These are phyloP conservation scores for Tenebrio molitor DNA, from an alignment of 1,140 invertebrate species.

Conservation along the genomic window DNA sequence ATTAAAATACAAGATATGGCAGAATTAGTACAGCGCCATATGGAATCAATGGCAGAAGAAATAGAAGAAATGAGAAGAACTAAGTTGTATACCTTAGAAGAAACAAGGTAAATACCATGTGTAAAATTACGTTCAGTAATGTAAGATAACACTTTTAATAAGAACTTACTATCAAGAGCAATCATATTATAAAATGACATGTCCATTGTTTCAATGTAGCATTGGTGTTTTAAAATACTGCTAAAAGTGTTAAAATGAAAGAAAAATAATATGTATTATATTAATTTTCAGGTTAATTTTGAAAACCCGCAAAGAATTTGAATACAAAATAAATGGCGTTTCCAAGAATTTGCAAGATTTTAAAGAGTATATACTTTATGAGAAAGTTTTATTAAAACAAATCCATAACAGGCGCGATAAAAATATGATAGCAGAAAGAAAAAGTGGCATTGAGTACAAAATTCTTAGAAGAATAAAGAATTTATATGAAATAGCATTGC, in stretches of 20 bases:
- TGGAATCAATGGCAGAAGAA: constrained; percentile 55
- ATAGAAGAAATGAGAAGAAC: constrained; percentile 53
- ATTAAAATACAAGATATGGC: constrained; percentile 47
- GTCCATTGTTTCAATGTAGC: no score
- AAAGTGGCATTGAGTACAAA: constrained; percentile 54
- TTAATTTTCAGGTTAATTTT: constrained; percentile 51
- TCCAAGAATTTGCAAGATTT: constrained; percentile 56
- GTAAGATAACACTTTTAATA: background rate
- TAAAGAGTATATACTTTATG: constrained; percentile 56
- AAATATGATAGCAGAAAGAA: constrained; percentile 49
- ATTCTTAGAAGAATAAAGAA: constrained; percentile 56
- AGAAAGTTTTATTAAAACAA: constrained; percentile 53
- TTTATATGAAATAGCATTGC: constrained; percentile 56
- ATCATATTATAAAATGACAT: no score
- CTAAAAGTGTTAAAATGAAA: no score
- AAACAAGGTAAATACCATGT: constrained; percentile 46
- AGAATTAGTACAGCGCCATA: constrained; percentile 52
- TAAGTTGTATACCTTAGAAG: constrained; percentile 51
- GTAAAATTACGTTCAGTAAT: no score
- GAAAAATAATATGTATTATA: background rate
- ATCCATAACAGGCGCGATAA: constrained; percentile 52
- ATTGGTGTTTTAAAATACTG: no score
- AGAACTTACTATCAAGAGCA: no score
- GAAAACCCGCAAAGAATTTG: constrained; percentile 53
- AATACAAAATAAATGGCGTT: constrained; percentile 56